phyloP scores from a whole-genome alignment of 2,797 vertebrate genomes.

The Micrastur ruficollis region DNA sequence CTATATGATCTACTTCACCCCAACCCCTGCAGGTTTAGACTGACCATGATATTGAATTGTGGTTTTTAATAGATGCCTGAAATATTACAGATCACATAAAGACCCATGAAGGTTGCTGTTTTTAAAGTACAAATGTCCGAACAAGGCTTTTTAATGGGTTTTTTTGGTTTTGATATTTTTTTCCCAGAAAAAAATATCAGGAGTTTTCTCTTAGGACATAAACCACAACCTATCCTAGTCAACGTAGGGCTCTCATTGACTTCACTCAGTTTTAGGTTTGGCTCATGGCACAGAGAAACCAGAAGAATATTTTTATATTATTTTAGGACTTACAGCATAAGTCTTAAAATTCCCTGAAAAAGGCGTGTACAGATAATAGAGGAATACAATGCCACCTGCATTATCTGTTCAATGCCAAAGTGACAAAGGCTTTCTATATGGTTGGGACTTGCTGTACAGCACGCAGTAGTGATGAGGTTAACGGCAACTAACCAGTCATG shows the following conservation, averaged over 20 bases:
- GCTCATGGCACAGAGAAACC: neutral
- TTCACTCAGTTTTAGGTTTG: neutral
- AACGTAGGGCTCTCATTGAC: neutral
- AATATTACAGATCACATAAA: slow-evolving; percentile 12
- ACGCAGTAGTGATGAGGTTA: neutral
- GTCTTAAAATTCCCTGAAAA: neutral
- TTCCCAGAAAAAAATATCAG: neutral
- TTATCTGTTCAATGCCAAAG: neutral
- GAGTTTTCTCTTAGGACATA: neutral
- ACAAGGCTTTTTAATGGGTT: neutral
- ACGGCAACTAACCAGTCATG: accelerated
- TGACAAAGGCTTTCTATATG: neutral
- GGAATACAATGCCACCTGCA: neutral
- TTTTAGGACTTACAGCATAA: neutral
- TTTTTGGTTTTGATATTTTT: neutral
- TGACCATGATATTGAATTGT: neutral
- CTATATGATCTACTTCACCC: neutral
- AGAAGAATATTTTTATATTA: neutral
- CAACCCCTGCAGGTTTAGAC: neutral
- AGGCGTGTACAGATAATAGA: neutral
- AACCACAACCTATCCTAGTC: neutral
- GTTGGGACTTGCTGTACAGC: neutral
- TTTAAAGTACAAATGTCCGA: neutral
- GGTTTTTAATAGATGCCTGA: slow-evolving; percentile 20
- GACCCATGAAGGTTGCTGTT: neutral